Base-by-base conservation (phyloP, 2,797 vertebrate species). In the Momotus momota region DNA sequence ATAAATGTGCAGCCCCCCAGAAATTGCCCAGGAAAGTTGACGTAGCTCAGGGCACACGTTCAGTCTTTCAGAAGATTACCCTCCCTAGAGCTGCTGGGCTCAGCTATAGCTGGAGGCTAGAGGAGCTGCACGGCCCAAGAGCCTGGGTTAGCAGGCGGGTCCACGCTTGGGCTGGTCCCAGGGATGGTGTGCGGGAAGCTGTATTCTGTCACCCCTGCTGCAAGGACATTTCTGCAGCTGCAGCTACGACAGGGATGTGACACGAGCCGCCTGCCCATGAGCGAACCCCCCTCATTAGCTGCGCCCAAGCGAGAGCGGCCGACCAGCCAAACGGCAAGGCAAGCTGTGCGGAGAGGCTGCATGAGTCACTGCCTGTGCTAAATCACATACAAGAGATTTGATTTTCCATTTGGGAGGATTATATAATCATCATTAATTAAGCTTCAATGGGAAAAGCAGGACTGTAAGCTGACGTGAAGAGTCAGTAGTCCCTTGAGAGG, bases 341-440 rank as follows among this genome's bases (percentile, higher is more conserved):
- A n/a, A 52, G 82, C 95, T 69, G 52, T 16, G 65, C 22, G 1
- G 57, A 94, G 64, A 1, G 31, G 72, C 85, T 89, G 88, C 90
- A 85, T 96, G 96, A 96, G 79, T 96, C 96, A 96, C 93, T 88
- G 93, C 41, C 96, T 95, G 69, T 62, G 89, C 93, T 95, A 94
- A 93, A 94, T 86, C 94, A 94, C 69, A 91, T 88, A 89, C 90
- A 85, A 67, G 92, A 96, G 95, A 93, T 82, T 61, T 81, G 90
- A 67, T 94, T 91, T 92, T 80, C 81, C 92, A 92, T 96, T 94
- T 87, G 93, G 94, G 95, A 95, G 74, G 88, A 87, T 96, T 97
- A 93, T 93, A 92, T 96, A 96, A 96, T 78, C 92, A 77, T 78
- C 94, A 77, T 97, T 96, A 96, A 96, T 95, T 95, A 95, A 95